These are phyloP conservation scores for Ethmia dodecea DNA, from an alignment of 2,888 invertebrate species.

Conservation along the genomic window DNA sequence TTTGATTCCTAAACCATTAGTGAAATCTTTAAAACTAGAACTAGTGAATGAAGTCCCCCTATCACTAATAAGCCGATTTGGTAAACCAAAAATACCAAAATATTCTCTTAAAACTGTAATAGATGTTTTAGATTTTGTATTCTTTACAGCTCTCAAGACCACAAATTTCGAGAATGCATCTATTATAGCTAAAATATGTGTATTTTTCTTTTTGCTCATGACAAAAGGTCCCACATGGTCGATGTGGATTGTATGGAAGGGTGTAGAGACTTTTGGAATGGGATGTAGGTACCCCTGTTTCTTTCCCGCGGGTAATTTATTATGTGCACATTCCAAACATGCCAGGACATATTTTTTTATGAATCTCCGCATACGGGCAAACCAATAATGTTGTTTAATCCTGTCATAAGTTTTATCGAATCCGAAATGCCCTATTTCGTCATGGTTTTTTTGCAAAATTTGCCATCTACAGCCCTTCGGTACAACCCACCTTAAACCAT, in stretches of 20 bases:
- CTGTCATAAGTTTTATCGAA: constrained; percentile 31
- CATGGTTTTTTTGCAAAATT: constrained; percentile 33
- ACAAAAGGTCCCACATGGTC: constrained; percentile 49
- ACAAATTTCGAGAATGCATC: constrained; percentile 43
- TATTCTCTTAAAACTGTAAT: not conserved
- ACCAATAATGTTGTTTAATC: constrained; percentile 41
- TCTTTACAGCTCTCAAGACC: constrained; percentile 24
- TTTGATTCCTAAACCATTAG: constrained; percentile 5
- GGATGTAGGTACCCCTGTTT: constrained; percentile 33
- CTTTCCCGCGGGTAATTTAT: constrained; percentile 27
- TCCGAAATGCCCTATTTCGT: constrained; percentile 42
- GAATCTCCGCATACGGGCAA: constrained; percentile 37
- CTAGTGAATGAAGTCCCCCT: not conserved
- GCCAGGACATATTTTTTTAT: constrained; percentile 39
- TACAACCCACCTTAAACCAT: constrained; percentile 32
- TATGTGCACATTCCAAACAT: constrained; percentile 42
- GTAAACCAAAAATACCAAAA: not conserved
- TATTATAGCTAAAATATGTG: constrained; percentile 31
- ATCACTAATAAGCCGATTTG: not conserved
- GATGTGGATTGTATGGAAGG: constrained; percentile 44
- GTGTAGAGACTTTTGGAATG: constrained; percentile 36
- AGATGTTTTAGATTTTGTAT: constrained; percentile 6
- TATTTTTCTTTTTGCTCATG: constrained; percentile 30
- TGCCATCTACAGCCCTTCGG: constrained; percentile 28
- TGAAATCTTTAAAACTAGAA: not conserved